phyloP scores from a whole-genome alignment of 2,797 vertebrate genomes.

The Platyrinchus mystaceus region DNA sequence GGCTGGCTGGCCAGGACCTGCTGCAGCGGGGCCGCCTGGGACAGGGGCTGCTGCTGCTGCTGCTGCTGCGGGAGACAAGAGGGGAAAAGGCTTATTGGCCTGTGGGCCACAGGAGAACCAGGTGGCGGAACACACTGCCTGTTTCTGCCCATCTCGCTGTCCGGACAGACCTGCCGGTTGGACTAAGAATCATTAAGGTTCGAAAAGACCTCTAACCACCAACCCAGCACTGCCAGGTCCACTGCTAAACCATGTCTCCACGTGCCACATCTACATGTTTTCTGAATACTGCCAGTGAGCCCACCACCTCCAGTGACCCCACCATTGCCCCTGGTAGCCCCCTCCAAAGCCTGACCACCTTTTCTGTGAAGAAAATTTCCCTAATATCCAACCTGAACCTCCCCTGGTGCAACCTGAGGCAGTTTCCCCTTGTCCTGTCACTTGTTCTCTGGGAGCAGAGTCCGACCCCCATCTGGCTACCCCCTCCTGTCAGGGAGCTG shows the following conservation, averaged over 20 bases:
- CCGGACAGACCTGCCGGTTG: fast-evolving
- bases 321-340: too few relatives aligned
- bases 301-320: neutral
- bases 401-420: fast-evolving
- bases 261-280: neutral
- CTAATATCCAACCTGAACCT: neutral
- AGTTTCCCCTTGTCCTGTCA: neutral
- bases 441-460: neutral
- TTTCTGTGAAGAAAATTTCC: neutral
- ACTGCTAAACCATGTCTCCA: neutral
- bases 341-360: neutral
- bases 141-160: fast-evolving
- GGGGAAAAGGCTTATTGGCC: neutral
- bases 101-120: fast-evolving
- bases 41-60: constrained; percentile 37
- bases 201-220: neutral
- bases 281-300: neutral
- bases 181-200: neutral
- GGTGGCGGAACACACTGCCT: fast-evolving
- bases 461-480: fast-evolving
- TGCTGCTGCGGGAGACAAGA: neutral
- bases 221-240: neutral
- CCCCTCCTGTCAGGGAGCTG: neutral
- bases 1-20: constrained; percentile 76
- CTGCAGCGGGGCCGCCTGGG: constrained; percentile 73